Evolutionary conservation across 2,113 vertebrate genomes (phyloP).

Genomic region (Panthera uncia): DNA sequence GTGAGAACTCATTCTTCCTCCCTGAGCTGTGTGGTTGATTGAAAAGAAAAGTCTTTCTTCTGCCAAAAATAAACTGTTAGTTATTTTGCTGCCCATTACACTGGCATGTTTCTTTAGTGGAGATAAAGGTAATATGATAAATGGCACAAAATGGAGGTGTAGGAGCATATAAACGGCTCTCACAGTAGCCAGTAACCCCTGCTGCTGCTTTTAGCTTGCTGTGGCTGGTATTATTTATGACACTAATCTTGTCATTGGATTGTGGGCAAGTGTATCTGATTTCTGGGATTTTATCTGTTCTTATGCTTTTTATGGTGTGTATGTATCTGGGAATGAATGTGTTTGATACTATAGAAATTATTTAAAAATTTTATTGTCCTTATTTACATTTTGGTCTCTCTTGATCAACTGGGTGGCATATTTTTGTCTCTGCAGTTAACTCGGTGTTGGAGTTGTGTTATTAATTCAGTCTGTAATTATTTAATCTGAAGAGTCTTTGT

Average conservation of each 20-base stretch:
- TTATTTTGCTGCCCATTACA: background rate
- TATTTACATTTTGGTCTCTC: background rate
- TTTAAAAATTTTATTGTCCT: background rate
- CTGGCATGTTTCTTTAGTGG: background rate
- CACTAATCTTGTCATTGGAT: background rate
- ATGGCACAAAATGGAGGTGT: background rate
- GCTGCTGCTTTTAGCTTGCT: background rate
- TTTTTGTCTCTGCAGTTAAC: background rate
- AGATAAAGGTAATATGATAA: background rate
- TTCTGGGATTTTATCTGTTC: background rate
- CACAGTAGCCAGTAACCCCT: background rate
- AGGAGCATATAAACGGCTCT: background rate
- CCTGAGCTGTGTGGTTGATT: background rate
- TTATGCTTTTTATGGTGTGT: background rate
- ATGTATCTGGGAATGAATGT: background rate
- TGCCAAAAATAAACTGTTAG: background rate
- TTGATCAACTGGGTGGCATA: background rate
- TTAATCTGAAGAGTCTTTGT: background rate
- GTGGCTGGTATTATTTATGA: background rate
- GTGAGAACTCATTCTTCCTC: background rate
- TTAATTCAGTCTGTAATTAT: background rate
- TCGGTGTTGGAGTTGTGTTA: constrained; percentile 13
- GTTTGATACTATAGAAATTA: background rate
- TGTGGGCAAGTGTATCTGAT: background rate
- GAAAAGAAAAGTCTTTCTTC: background rate